Percentiles rank a stretch among this genome's conserved stretches.
phyloP scores from a whole-genome alignment of 2,888 invertebrate genomes.

The Neoascia interrupta region DNA sequence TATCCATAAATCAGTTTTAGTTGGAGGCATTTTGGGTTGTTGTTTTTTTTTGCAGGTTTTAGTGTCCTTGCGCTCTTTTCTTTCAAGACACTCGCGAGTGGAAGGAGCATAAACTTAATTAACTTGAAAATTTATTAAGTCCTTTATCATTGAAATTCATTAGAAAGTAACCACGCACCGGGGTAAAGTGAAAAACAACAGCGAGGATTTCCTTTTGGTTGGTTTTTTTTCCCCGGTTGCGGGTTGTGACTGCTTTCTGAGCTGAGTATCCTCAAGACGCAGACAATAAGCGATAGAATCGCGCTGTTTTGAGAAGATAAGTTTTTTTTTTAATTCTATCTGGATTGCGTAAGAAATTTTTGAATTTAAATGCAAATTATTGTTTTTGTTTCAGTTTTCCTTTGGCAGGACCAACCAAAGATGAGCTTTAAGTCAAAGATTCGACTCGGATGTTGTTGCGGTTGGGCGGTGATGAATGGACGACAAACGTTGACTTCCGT shows the following conservation, averaged over 20 bases:
- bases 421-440: slow-evolving; percentile 35
- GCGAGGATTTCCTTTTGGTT: slow-evolving; percentile 50
- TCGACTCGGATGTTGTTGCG: slow-evolving; percentile 17
- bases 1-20: slow-evolving; percentile 66
- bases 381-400: slow-evolving; percentile 58
- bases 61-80: slow-evolving; percentile 8
- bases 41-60: slow-evolving; percentile 23
- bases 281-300: slow-evolving; percentile 59
- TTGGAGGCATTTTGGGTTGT: neutral
- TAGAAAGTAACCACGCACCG: slow-evolving; percentile 63
- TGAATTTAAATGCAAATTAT: slow-evolving; percentile 69
- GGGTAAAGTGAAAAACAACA: slow-evolving; percentile 46
- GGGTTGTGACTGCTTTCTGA: slow-evolving; percentile 18
- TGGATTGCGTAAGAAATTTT: slow-evolving; percentile 53
- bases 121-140: slow-evolving; percentile 78
- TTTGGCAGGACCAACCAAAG: slow-evolving; percentile 1
- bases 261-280: slow-evolving; percentile 38
- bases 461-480: slow-evolving; percentile 59
- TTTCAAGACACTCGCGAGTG: slow-evolving; percentile 25
- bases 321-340: slow-evolving; percentile 15
- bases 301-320: slow-evolving; percentile 61
- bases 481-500: slow-evolving; percentile 53
- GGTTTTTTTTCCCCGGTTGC: slow-evolving; percentile 40
- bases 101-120: slow-evolving; percentile 75
- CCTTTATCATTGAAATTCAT: slow-evolving; percentile 74